These are phyloP conservation scores for Acanthaster planci DNA, from an alignment of 35 echinoderm and acorn worm genomes.

Conservation along the genomic window DNA sequence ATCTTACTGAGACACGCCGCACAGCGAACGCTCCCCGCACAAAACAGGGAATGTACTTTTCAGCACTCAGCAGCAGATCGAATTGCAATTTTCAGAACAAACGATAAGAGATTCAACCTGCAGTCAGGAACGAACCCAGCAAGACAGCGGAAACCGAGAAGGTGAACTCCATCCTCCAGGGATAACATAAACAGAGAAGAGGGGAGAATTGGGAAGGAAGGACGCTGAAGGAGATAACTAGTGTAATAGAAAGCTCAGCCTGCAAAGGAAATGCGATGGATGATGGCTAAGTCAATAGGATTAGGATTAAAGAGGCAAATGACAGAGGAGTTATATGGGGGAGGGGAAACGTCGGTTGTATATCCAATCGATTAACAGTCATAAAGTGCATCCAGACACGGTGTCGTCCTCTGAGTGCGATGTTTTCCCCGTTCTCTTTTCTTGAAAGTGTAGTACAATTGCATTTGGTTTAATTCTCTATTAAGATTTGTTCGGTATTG, in stretches of 20 bases:
- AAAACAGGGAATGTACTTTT: no score
- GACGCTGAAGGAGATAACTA: not conserved
- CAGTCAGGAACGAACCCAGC: not conserved
- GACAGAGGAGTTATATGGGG: not conserved
- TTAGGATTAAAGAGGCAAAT: not conserved
- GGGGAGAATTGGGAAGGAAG: not conserved
- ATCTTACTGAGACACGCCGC: no score
- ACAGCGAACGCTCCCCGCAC: no score
- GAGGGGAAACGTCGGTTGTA: not conserved
- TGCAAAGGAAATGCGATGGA: slow-evolving; percentile 1
- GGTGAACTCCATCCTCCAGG: not conserved
- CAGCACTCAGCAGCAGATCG: no score
- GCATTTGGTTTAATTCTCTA: no score
- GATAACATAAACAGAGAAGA: not conserved
- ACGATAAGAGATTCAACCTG: not conserved
- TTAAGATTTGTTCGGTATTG: not conserved
- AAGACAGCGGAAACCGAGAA: not conserved
- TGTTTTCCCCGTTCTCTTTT: not conserved
- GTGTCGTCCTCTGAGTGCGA: not conserved
- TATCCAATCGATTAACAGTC: slow-evolving; percentile 11
- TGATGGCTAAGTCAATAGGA: slow-evolving; percentile 7
- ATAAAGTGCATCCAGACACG: slow-evolving; percentile 9
- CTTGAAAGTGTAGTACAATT: not conserved
- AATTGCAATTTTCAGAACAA: no score
- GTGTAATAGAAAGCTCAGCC: not conserved